Percentiles rank a stretch among this genome's conserved stretches.
Conservation (phyloP, 2,797 vertebrate species). For the Xenops minutus region DNA sequence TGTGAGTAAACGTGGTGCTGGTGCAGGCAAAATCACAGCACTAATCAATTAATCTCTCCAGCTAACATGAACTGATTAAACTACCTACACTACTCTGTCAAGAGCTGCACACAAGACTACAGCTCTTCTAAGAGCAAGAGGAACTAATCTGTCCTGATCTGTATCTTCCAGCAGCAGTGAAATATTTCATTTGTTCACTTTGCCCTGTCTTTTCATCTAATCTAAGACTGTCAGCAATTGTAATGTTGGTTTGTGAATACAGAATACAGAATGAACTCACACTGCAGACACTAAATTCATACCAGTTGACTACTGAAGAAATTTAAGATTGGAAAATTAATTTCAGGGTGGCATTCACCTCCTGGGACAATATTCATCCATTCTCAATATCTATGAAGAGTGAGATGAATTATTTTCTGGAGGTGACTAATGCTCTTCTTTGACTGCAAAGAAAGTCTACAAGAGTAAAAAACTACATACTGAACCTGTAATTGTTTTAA, state of each 20-base stretch:
- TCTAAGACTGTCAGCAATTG: neutral
- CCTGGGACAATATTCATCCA: neutral
- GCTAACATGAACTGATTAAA: neutral
- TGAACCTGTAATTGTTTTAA: neutral
- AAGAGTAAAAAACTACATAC: neutral
- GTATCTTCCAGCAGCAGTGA: neutral
- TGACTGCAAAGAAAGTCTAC: neutral
- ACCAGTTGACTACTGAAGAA: neutral
- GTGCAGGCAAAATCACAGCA: neutral
- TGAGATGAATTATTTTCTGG: neutral
- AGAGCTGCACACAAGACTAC: neutral
- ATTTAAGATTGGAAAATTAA: neutral
- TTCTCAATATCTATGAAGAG: neutral
- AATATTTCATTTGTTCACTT: conserved; percentile 26
- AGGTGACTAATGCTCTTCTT: neutral
- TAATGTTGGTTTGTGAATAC: neutral
- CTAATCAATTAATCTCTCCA: neutral
- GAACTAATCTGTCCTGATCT: conserved; percentile 1
- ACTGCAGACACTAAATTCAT: neutral
- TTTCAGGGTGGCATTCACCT: neutral
- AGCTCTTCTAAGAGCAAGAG: neutral
- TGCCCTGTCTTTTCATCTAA: conserved; percentile 17
- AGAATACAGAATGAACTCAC: neutral
- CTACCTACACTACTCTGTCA: neutral
- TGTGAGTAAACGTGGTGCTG: neutral